Percentiles rank a stretch among this genome's conserved stretches.
Evolutionary conservation across 2,888 invertebrate species (phyloP).

Genomic region (Idaea biselata): DNA sequence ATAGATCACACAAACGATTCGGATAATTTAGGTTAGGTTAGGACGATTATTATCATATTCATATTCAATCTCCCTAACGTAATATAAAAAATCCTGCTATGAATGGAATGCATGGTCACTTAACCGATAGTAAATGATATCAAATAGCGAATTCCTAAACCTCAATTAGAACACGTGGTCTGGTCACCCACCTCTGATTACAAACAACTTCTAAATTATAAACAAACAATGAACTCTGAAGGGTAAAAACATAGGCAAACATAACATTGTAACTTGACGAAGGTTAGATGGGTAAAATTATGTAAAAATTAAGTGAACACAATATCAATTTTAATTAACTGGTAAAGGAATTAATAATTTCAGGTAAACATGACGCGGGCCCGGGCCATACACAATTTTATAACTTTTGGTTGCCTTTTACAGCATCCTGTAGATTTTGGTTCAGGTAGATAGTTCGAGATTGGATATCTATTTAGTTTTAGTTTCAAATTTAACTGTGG

Average conservation of each 20-base stretch:
- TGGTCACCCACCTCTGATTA: slow-evolving; percentile 11
- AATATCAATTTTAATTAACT: background rate
- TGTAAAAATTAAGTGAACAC: background rate
- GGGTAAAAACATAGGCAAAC: slow-evolving; percentile 3
- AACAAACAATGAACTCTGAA: slow-evolving; percentile 7
- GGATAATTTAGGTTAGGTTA: too few species aligned
- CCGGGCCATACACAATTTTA: too few species aligned
- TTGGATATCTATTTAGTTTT: too few species aligned
- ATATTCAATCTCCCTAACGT: background rate
- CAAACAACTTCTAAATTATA: slow-evolving; percentile 9
- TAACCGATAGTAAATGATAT: slow-evolving; percentile 3
- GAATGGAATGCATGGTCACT: background rate
- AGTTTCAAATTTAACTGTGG: too few species aligned
- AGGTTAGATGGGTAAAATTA: background rate
- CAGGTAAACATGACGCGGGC: too few species aligned
- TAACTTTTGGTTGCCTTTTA: too few species aligned
- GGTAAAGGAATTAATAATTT: background rate
- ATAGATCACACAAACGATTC: too few species aligned
- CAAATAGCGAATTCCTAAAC: slow-evolving; percentile 20
- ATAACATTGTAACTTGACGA: slow-evolving; percentile 11
- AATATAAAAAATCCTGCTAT: background rate
- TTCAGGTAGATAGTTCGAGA: too few species aligned
- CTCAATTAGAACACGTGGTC: slow-evolving; percentile 15
- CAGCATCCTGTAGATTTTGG: too few species aligned
- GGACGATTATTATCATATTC: background rate